Base-by-base conservation (phyloP, 2,113 vertebrate genomes). In the Picathartes gymnocephalus region DNA sequence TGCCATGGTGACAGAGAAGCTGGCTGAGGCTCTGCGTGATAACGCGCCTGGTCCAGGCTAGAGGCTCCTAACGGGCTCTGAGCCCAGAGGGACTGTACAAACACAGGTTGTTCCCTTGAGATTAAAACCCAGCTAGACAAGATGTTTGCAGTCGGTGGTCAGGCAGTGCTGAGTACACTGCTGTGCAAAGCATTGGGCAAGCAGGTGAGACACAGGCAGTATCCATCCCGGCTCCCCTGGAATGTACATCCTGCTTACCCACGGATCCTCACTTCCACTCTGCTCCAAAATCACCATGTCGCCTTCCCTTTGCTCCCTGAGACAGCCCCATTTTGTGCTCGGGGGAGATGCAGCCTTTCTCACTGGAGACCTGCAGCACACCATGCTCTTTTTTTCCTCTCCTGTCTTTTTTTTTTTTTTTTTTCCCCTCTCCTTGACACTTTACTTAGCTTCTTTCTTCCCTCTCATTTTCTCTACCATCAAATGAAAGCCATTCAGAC, bases 401-500 rank as follows among this genome's bases (percentile, higher is more conserved):
- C 76, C 40, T 66, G 27, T 58, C 16, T 42, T 56, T 47, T 53
- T 44, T 47, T 40, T 62, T 37, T 65, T 54, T 57, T 53, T 57
- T n/a, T 21, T 10, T 2, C 3, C 1, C 1, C 88, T 86, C 94
- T 92, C 90, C 81, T 92, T 92, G 81, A 95, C 93, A 96, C 96
- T 97, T 94, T 93, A 70, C 84, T 95, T 94, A 79, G 96, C 58
- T 97, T 92, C 93, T 93, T 95, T 93, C 87, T 95, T 88, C 73
- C 91, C 91, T 93, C 93, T 93, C 94, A 90, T 96, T 96, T 97
- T 94, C 93, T 66, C 88, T 82, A 86, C 90, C 90, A 65, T 96
- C 91, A 89, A 95, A 95, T 93, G 88, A 95, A 95, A 96, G 92
- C 85, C 88, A 93, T 96, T 95, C 96, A 92, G 92, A 90, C 88